A percentile compares a stretch with the other conserved stretches of the same genome.
These are phyloP conservation scores for Odontocolon sp. DNA, from an alignment of 2,888 invertebrate species.

Conservation along the genomic window DNA sequence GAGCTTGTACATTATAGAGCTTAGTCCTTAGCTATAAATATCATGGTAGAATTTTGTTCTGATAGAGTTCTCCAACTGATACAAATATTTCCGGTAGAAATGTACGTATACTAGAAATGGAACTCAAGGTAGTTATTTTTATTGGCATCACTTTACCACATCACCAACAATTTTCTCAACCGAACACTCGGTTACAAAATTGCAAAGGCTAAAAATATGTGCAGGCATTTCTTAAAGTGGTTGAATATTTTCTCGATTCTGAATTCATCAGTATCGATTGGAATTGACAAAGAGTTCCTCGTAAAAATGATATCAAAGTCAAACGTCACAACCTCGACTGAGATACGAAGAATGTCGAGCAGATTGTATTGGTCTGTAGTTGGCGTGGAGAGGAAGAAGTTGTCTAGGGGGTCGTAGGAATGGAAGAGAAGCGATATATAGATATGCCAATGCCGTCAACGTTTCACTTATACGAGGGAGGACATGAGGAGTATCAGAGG, in stretches of 20 bases:
- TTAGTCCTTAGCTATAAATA: no score
- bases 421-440: background rate
- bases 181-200: background rate
- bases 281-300: background rate
- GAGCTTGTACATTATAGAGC: no score
- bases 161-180: no score
- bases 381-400: background rate
- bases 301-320: conserved; percentile 30
- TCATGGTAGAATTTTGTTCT: no score
- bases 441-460: conserved; percentile 3
- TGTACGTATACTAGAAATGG: no score
- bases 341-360: background rate
- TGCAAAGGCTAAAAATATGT: no score
- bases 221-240: background rate
- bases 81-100: no score
- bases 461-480: conserved; percentile 18
- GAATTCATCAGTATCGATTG: background rate
- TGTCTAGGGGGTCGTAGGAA: background rate
- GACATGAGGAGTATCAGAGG: background rate
- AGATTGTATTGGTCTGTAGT: background rate
- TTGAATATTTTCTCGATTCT: background rate
- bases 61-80: no score
- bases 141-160: no score
- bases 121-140: no score
- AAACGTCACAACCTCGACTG: background rate